Conservation (phyloP, 1,140 invertebrate genomes). For the Scylla paramamosain region DNA sequence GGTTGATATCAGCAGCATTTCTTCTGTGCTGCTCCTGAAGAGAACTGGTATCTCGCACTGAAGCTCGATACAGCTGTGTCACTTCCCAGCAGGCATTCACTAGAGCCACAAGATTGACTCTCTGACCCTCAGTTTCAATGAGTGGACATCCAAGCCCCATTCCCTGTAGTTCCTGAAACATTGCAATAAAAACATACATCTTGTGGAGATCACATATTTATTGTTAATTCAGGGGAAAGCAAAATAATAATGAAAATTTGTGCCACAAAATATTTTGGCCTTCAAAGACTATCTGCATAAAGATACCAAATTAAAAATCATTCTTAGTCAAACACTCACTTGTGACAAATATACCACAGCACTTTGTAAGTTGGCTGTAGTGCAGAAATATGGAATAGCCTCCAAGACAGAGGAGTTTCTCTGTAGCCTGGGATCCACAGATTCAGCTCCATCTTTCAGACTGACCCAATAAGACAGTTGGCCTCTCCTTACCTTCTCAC, state of each 20-base stretch:
- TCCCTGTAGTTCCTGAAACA: constrained; percentile 65
- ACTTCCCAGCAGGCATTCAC: constrained; percentile 68
- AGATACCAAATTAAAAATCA: neutral
- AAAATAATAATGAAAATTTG: too few relatives aligned
- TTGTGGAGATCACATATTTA: too few relatives aligned
- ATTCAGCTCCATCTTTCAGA: constrained; percentile 43
- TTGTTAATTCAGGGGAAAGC: too few relatives aligned
- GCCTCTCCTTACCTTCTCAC: constrained; percentile 61
- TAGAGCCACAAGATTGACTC: constrained; percentile 60
- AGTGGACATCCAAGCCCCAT: constrained; percentile 60
- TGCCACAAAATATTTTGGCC: too few relatives aligned
- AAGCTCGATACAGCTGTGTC: constrained; percentile 56
- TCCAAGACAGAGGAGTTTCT: constrained; percentile 57
- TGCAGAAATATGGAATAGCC: constrained; percentile 65
- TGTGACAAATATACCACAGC: constrained; percentile 69
- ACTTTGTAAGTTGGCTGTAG: constrained; percentile 58
- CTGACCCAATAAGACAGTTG: constrained; percentile 57
- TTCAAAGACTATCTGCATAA: too few relatives aligned
- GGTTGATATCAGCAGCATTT: constrained; percentile 61
- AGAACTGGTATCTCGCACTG: constrained; percentile 51
- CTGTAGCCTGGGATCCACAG: constrained; percentile 17
- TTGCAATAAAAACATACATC: too few relatives aligned
- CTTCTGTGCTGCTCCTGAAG: constrained; percentile 65
- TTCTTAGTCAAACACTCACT: neutral
- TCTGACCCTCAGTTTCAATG: constrained; percentile 59